These are phyloP conservation scores for Athene noctua DNA, from an alignment of 2,113 vertebrate genomes.

Conservation along the genomic window DNA sequence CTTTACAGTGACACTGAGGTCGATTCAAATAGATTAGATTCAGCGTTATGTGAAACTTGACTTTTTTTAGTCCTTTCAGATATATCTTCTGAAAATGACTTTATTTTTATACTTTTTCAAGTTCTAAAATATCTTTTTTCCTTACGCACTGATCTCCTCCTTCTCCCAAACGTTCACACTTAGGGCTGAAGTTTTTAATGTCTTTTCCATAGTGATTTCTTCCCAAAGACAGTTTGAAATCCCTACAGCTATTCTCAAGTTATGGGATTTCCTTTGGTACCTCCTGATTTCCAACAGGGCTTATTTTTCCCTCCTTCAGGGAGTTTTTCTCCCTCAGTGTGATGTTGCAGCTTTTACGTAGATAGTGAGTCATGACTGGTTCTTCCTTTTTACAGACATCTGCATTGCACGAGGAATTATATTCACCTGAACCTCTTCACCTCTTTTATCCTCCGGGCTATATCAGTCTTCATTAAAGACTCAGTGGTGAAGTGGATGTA, in stretches of 20 bases:
- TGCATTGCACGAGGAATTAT: slow-evolving; percentile 95
- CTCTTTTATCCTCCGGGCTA: slow-evolving; percentile 91
- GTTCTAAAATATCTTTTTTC: neutral
- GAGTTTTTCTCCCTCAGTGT: neutral
- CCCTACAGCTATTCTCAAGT: neutral
- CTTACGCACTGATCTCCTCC: neutral
- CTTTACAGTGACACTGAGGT: neutral
- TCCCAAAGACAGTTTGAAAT: neutral
- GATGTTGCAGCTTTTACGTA: neutral
- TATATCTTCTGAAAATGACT: neutral
- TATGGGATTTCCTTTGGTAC: neutral
- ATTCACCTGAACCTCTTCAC: slow-evolving; percentile 96
- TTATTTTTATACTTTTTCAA: neutral
- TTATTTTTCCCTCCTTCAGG: neutral
- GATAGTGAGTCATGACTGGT: neutral
- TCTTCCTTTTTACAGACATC: slow-evolving; percentile 78
- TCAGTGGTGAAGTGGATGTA: slow-evolving; percentile 84
- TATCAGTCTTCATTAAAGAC: slow-evolving; percentile 92
- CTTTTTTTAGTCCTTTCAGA: neutral
- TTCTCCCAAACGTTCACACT: neutral
- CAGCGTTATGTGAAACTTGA: neutral
- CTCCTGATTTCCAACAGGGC: neutral
- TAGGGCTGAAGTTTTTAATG: neutral
- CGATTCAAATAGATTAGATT: neutral
- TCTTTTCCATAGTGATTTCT: neutral